A percentile compares a stretch with the other conserved stretches of the same genome.
Evolutionary conservation across 1,140 invertebrate genomes (phyloP).

Genomic region (Penaeus japonicus): DNA sequence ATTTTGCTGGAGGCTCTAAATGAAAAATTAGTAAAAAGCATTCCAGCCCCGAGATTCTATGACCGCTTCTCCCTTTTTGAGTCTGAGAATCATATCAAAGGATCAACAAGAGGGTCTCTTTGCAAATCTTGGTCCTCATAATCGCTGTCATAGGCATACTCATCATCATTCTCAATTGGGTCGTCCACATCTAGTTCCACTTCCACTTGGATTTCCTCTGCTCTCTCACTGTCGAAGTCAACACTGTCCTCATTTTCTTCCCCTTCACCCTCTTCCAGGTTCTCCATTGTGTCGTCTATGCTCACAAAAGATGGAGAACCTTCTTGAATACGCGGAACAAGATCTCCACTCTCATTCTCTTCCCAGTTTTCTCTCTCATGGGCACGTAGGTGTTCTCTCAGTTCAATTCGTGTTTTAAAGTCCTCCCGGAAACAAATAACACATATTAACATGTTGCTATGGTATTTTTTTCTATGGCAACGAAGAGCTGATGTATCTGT

Average conservation of each 20-base stretch:
- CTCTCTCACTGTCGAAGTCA: not conserved
- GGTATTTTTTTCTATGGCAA: conserved; percentile 51
- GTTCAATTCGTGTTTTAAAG: conserved; percentile 46
- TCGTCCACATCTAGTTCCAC: not conserved
- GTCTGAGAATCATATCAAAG: not conserved
- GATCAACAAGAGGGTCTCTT: not conserved
- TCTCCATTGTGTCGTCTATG: not conserved
- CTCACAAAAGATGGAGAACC: not conserved
- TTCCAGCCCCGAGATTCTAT: not conserved
- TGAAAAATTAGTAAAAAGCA: not conserved
- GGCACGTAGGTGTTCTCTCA: conserved; percentile 43
- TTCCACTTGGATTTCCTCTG: conserved; percentile 16
- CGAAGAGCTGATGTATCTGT: conserved; percentile 26
- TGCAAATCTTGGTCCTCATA: not conserved
- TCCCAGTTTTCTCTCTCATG: conserved; percentile 49
- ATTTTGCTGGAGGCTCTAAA: too few species aligned
- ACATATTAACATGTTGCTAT: conserved; percentile 32
- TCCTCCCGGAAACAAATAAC: conserved; percentile 43
- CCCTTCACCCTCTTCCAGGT: not conserved
- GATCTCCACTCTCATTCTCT: conserved; percentile 26
- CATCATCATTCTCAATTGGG: not conserved
- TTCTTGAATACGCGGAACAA: conserved; percentile 6
- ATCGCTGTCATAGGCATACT: not conserved
- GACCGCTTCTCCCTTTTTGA: not conserved
- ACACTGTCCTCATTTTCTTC: not conserved